Base-by-base conservation (phyloP, 2,113 vertebrate species). In the Rafetus swinhoei region DNA sequence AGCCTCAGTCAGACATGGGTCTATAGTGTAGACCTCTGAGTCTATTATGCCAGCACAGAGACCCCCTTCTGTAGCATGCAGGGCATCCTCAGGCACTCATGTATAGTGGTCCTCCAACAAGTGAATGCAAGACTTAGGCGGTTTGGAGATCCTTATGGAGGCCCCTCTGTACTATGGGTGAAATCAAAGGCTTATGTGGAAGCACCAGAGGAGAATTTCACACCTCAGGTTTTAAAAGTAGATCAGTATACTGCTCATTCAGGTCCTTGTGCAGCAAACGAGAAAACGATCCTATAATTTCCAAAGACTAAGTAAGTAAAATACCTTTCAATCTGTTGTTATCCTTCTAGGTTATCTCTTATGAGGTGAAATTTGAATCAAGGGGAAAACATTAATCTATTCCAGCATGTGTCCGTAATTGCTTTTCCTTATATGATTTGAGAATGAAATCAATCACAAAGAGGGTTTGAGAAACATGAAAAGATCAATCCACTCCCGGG, bases 401-500 rank as follows among this genome's bases (percentile, higher is more conserved):
- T 93, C 55, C 88, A 93, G 84, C 52, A 87, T 90, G 80, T 91
- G 88, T 94, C 86, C 89, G 81, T 94, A 93, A 95, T 92, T 95
- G 82, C 35, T 95, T 91, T 90, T 84, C 21, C 59, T 94, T 84
- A 91, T 96, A 89, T 59, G 81, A 95, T 93, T 93, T 95, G 92
- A 85, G 95, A 93, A 90, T 80, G 3, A 94, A 97, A 95, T 84
- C 7, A 80, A 74, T 74, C 85, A 85, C 86, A 94, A 95, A 94
- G 53, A 95, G 85, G 84, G 15, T 91, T 91, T 95, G 90, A 82
- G 82, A 82, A 87, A 79, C 91, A 59, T 87, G 88, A 84, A 95
- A 97, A 95, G 88, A 97, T 97, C 96, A 96, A 80, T 96, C 90
- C 82, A 87, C 62, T 96, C 74, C 84, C 0, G 45, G 90, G 77